Percentiles rank a stretch among this genome's conserved stretches.
These are phyloP conservation scores for Nannoperca obscura DNA, from an alignment of 2,797 vertebrate species.

Conservation along the genomic window DNA sequence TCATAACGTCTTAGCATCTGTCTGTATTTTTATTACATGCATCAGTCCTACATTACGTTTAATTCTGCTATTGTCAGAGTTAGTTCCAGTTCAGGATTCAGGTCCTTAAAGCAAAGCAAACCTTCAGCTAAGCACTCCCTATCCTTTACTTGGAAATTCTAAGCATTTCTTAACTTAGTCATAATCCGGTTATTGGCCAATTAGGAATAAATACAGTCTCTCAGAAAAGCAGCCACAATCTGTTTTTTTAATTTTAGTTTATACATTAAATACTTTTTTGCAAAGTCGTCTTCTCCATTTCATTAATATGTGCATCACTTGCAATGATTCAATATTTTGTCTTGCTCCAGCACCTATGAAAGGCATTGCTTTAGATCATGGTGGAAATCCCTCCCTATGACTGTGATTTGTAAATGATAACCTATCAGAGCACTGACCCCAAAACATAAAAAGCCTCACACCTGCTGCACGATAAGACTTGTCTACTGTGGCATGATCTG, in stretches of 20 bases:
- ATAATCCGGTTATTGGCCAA: conserved; percentile 21
- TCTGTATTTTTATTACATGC: conserved; percentile 36
- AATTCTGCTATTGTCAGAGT: conserved; percentile 30
- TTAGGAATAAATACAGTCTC: too few species aligned
- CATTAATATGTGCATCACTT: background rate
- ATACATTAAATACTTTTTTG: conserved; percentile 3
- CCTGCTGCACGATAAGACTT: conserved; percentile 51
- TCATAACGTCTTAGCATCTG: conserved; percentile 46
- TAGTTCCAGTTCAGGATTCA: conserved; percentile 21
- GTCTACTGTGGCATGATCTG: conserved; percentile 45
- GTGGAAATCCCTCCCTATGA: conserved; percentile 4
- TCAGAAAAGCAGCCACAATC: too few species aligned
- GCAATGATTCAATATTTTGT: conserved; percentile 16
- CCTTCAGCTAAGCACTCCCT: background rate
- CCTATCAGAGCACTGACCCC: conserved; percentile 53
- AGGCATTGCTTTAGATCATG: conserved; percentile 9
- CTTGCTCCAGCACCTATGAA: conserved; percentile 24
- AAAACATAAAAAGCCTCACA: conserved; percentile 57
- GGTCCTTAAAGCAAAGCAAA: conserved; percentile 16
- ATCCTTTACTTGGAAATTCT: background rate
- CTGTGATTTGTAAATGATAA: conserved; percentile 58
- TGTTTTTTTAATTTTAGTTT: too few species aligned
- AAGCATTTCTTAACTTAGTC: conserved; percentile 33
- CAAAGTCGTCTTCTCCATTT: background rate
- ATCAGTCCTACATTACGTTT: conserved; percentile 16